phyloP scores from a whole-genome alignment of 2,797 vertebrate genomes.

The Falco concolor region DNA sequence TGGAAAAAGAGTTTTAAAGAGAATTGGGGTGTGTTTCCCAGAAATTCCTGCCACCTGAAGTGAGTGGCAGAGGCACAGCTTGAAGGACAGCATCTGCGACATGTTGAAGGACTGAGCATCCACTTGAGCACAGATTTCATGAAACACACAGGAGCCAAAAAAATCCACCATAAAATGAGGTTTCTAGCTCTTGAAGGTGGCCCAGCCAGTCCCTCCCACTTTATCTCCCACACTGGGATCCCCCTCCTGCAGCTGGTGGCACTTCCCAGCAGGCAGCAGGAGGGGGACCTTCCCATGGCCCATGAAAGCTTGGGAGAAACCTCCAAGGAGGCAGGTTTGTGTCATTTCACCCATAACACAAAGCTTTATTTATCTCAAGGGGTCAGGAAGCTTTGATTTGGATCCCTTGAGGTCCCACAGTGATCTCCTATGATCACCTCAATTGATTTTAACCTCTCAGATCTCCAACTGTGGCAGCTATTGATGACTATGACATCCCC shows the following conservation, averaged over 20 bases:
- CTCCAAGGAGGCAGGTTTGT: background rate
- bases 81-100: background rate
- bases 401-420: background rate
- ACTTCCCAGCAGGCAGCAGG: background rate
- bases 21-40: background rate
- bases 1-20: background rate
- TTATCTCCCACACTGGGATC: background rate
- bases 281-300: background rate
- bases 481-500: background rate
- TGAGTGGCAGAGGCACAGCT: fast-evolving
- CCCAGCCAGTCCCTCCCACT: background rate
- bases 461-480: background rate
- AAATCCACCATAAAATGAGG: background rate
- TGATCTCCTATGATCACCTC: background rate
- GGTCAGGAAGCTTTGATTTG: background rate
- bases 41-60: background rate
- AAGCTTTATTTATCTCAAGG: background rate
- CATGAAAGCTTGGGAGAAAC: background rate
- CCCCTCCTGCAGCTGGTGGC: background rate
- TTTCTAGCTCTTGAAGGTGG: background rate
- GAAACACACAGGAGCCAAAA: background rate
- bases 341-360: fast-evolving
- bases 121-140: fast-evolving
- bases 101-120: background rate
- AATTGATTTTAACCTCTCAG: background rate